These are phyloP conservation scores for Lasioglossum oenotherae DNA, from an alignment of 2,888 invertebrate genomes.

Conservation along the genomic window DNA sequence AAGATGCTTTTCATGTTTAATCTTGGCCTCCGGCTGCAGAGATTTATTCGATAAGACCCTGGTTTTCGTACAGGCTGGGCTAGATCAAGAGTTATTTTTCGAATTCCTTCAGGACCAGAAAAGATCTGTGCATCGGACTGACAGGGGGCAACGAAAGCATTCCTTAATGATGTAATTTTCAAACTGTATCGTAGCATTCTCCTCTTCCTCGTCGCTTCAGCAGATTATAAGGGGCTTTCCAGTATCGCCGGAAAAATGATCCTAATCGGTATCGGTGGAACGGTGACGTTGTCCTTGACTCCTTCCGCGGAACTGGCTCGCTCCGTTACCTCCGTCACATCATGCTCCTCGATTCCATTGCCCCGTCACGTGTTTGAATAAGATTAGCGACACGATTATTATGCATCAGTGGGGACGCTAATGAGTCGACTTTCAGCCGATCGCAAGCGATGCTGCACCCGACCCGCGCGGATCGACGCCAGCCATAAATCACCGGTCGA, in stretches of 20 bases:
- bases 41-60: neutral
- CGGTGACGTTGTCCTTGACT: constrained; percentile 44
- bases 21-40: neutral
- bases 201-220: neutral
- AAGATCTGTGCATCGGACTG: neutral
- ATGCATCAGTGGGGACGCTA: constrained; percentile 29
- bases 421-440: constrained; percentile 32
- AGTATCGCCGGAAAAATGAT: constrained; percentile 6
- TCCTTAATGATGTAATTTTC: neutral
- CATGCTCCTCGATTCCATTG: constrained; percentile 18
- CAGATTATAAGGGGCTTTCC: neutral
- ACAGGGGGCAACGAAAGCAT: neutral
- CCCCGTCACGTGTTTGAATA: constrained; percentile 33
- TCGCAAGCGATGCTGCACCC: constrained; percentile 8
- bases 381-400: constrained; percentile 25
- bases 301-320: constrained; percentile 31
- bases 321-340: constrained; percentile 6
- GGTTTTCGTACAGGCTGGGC: neutral
- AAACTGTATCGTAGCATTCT: neutral
- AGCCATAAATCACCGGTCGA: constrained; percentile 50
- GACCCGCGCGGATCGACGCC: neutral
- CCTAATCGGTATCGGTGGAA: constrained; percentile 4
- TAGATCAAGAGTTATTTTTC: neutral
- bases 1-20: neutral
- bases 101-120: neutral